A percentile compares a stretch with the other conserved stretches of the same genome.
Conservation (phyloP, 2,113 vertebrate species). For the Ascaphus truei region DNA sequence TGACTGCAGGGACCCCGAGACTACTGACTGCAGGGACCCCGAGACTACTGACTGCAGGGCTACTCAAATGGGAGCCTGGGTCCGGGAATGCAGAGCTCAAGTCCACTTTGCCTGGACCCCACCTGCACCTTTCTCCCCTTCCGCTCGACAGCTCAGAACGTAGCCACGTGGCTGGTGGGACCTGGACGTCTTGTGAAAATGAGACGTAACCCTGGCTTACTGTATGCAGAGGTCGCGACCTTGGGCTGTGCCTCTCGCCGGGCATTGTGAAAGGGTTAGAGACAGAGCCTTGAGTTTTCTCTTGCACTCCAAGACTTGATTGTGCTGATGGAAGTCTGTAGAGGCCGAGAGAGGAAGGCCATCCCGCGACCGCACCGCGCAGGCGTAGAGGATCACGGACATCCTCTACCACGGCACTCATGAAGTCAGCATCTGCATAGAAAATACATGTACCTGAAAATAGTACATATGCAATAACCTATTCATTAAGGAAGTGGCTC, state of each 20-base stretch:
- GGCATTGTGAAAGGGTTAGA: constrained; percentile 59
- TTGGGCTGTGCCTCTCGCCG: constrained; percentile 71
- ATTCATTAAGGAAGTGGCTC: accelerated
- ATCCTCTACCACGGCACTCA: constrained; percentile 72
- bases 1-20: no score
- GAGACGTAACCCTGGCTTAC: no score
- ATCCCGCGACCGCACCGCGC: constrained; percentile 87
- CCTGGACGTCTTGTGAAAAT: no score
- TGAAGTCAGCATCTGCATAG: constrained; percentile 65
- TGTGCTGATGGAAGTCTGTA: constrained; percentile 85
- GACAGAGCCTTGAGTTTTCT: constrained; percentile 77
- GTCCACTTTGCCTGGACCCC: no score
- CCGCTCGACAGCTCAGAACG: no score
- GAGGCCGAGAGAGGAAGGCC: constrained; percentile 95
- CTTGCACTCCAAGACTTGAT: constrained; percentile 83
- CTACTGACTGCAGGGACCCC: no score
- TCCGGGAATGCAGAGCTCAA: no score
- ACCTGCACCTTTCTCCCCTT: no score
- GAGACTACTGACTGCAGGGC: no score
- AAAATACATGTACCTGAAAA: neutral
- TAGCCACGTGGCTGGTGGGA: no score
- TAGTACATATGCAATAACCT: neutral
- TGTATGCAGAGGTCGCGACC: constrained; percentile 76
- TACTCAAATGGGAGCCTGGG: no score
- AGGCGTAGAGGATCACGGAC: constrained; percentile 94